Percentiles rank a stretch among this genome's conserved stretches.
Conservation (phyloP, 2,888 invertebrate genomes). For the Dromius quadrimaculatus region DNA sequence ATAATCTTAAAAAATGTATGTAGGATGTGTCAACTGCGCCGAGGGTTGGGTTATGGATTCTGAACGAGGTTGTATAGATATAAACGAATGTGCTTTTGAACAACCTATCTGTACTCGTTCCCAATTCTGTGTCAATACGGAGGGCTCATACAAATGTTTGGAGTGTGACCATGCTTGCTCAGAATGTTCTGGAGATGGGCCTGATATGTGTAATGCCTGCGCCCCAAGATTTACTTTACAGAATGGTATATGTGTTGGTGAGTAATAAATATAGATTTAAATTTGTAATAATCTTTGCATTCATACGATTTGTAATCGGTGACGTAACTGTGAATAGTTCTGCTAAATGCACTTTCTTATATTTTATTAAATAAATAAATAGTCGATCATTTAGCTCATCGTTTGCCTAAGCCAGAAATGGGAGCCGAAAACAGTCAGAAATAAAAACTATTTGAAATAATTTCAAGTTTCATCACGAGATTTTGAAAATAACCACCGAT, state of each 20-base stretch:
- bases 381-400: no score
- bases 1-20: no score
- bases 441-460: no score
- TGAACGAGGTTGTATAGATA: slow-evolving; percentile 84
- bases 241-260: slow-evolving; percentile 83
- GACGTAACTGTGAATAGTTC: no score
- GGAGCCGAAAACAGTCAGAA: no score
- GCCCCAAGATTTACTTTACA: slow-evolving; percentile 78
- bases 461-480: no score
- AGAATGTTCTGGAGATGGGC: slow-evolving; percentile 89
- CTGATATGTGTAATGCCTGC: slow-evolving; percentile 90
- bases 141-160: slow-evolving; percentile 85
- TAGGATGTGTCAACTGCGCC: slow-evolving; percentile 74
- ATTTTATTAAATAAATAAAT: no score
- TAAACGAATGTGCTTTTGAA: slow-evolving; percentile 83
- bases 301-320: no score
- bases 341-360: no score
- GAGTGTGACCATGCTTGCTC: slow-evolving; percentile 87
- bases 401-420: no score
- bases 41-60: slow-evolving; percentile 81
- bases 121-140: slow-evolving; percentile 90
- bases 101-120: slow-evolving; percentile 71
- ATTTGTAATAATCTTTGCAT: background rate
- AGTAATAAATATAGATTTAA: slow-evolving; percentile 60
- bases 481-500: no score